Conservation (phyloP, 2,888 invertebrate species). For the Anthophora plumipes region DNA sequence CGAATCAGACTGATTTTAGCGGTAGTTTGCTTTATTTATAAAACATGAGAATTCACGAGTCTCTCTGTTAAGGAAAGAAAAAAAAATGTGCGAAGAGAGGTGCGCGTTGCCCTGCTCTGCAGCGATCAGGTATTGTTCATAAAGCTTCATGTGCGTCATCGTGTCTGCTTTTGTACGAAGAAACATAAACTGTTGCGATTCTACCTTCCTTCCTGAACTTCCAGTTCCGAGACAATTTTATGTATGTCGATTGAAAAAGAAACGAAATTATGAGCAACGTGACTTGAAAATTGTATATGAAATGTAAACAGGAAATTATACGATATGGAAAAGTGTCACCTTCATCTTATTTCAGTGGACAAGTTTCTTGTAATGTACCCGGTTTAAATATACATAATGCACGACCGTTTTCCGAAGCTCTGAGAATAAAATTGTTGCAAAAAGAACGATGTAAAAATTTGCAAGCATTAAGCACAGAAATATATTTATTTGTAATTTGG, state of each 20-base stretch:
- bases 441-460: not conserved
- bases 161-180: constrained; percentile 22
- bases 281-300: not conserved
- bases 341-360: not conserved
- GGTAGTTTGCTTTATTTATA: constrained; percentile 62
- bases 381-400: not conserved
- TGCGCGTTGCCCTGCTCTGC: not conserved
- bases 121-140: constrained; percentile 34
- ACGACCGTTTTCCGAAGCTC: not conserved
- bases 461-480: not conserved
- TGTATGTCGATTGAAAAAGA: not conserved
- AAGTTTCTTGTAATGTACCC: not conserved
- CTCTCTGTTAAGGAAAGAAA: constrained; percentile 10
- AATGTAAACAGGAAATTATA: not conserved
- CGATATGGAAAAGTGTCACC: not conserved
- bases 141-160: constrained; percentile 33
- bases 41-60: constrained; percentile 31
- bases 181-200: constrained; percentile 35
- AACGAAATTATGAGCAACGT: not conserved
- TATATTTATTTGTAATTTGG: not conserved
- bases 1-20: constrained; percentile 70
- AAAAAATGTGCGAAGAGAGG: constrained; percentile 10
- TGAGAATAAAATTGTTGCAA: not conserved
- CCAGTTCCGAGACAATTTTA: not conserved
- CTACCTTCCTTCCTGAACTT: not conserved